Percentiles rank a stretch among this genome's conserved stretches.
These are phyloP conservation scores for Helogale parvula DNA, from an alignment of 2,113 vertebrate species.

Conservation along the genomic window DNA sequence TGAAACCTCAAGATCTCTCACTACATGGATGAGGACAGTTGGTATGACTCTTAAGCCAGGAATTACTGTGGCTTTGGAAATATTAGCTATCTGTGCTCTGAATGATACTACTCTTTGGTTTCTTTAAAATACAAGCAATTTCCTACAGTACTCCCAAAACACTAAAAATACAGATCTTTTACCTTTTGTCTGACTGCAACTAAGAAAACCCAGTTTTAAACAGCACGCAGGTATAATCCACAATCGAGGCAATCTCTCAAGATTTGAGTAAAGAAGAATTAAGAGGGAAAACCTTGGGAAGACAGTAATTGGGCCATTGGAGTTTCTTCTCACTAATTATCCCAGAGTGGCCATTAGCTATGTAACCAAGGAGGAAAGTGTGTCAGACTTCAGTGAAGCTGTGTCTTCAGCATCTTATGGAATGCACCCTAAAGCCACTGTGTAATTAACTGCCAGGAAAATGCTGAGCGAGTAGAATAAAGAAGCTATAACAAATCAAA, in stretches of 20 bases:
- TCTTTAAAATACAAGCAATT: slow-evolving; percentile 26
- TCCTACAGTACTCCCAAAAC: neutral
- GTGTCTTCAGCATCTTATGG: slow-evolving; percentile 79
- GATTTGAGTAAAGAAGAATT: slow-evolving; percentile 47
- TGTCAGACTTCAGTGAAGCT: slow-evolving; percentile 76
- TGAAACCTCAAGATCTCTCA: slow-evolving; percentile 28
- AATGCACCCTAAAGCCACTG: slow-evolving; percentile 79
- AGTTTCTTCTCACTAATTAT: slow-evolving; percentile 76
- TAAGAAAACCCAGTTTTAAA: slow-evolving; percentile 55
- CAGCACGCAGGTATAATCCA: neutral
- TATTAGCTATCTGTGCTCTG: neutral
- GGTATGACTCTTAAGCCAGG: neutral
- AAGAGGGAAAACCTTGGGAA: slow-evolving; percentile 59
- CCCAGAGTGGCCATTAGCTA: slow-evolving; percentile 72
- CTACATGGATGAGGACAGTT: neutral
- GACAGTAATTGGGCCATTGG: slow-evolving; percentile 62
- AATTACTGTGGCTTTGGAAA: slow-evolving; percentile 57
- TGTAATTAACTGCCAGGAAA: slow-evolving; percentile 85
- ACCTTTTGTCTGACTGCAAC: slow-evolving; percentile 44
- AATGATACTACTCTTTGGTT: neutral
- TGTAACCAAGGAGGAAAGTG: slow-evolving; percentile 76
- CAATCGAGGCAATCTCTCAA: slow-evolving; percentile 56
- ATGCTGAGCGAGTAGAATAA: slow-evolving; percentile 85
- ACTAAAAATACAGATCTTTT: slow-evolving; percentile 24
- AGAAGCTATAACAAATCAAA: slow-evolving; percentile 84